Evolutionary conservation across 2,113 vertebrate genomes (phyloP).

Genomic region (Sphyrna mokarran): DNA sequence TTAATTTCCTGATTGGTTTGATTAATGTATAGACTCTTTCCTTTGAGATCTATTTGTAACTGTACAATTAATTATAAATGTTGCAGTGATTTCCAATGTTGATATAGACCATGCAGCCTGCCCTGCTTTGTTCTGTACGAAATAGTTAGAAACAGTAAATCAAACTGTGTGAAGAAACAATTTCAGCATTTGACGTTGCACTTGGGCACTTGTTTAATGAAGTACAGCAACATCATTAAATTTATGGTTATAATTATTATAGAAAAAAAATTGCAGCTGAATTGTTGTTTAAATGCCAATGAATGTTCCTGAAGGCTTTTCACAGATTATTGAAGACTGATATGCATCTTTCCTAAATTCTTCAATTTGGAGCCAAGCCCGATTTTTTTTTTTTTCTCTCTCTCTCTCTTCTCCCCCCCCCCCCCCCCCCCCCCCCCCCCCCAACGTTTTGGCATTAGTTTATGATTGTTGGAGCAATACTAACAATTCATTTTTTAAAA

Average conservation of each 20-base stretch:
- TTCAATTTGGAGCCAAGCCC: background rate
- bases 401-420: too few relatives aligned
- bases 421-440: too few relatives aligned
- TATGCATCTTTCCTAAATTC: background rate
- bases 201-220: constrained; percentile 17
- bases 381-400: background rate
- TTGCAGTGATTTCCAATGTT: background rate
- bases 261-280: constrained; percentile 13
- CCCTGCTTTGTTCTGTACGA: background rate
- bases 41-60: constrained; percentile 11
- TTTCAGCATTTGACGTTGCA: background rate
- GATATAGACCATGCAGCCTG: background rate
- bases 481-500: background rate
- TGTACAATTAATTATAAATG: background rate
- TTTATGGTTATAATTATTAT: constrained; percentile 30
- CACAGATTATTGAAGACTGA: background rate
- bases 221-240: constrained; percentile 23
- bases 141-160: constrained; percentile 1
- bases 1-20: constrained; percentile 33
- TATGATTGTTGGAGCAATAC: background rate
- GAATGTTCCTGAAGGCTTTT: constrained; percentile 9
- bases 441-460: background rate
- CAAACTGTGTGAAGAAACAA: background rate
- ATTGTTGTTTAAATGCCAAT: background rate
- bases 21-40: background rate